Evolutionary conservation across 2,888 invertebrate genomes (phyloP).

Genomic region (Pherbina coryleti): DNA sequence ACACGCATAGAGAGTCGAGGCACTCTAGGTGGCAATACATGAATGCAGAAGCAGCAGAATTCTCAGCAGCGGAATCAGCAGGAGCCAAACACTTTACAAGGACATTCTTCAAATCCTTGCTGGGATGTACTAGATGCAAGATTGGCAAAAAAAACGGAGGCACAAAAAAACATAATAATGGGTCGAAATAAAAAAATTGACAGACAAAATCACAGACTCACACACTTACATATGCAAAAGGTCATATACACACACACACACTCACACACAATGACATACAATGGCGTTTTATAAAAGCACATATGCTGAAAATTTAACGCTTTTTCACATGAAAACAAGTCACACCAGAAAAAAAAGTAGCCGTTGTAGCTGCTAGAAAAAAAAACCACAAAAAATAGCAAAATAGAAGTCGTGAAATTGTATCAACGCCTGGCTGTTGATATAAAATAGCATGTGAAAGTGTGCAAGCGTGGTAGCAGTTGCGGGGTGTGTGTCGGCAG

Average conservation of each 20-base stretch:
- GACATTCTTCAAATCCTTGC: constrained; percentile 1
- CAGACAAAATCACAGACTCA: constrained; percentile 5
- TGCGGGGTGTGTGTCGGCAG: too few species aligned
- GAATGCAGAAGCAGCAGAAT: too few species aligned
- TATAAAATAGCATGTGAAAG: not conserved
- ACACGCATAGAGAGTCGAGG: not conserved
- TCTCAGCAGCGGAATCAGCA: not conserved
- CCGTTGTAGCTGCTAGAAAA: too few species aligned
- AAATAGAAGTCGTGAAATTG: too few species aligned
- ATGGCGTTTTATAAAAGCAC: not conserved
- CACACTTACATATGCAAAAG: not conserved
- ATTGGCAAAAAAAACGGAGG: not conserved
- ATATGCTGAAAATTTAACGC: constrained; percentile 1
- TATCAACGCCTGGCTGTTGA: not conserved
- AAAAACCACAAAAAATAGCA: too few species aligned
- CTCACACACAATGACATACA: not conserved
- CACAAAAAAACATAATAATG: not conserved
- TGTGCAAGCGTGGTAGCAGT: too few species aligned
- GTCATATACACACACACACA: not conserved
- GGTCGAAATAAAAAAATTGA: not conserved
- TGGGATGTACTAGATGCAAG: not conserved
- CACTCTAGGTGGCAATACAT: too few species aligned
- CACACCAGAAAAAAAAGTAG: not conserved
- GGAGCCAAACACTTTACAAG: constrained; percentile 8
- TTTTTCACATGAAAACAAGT: not conserved